Evolutionary conservation across 2,888 invertebrate species (phyloP), one percentile per base, ranked within the genome.

Genomic region (Ypsolopha sequella): DNA sequence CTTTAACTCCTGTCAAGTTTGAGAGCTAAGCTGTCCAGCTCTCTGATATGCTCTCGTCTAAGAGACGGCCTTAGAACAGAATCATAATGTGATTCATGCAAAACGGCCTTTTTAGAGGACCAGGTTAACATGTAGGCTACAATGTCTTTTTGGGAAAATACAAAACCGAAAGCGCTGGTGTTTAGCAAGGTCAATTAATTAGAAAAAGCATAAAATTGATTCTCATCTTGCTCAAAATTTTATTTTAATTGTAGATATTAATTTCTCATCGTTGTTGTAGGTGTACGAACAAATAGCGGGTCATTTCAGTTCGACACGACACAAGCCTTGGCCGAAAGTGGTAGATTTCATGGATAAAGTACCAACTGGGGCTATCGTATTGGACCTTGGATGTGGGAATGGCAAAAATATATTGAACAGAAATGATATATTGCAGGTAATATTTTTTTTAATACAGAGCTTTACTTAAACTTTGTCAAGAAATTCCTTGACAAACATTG

Each of bases 341-440:
- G 85, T 90, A 0, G 85, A 92, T 58, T 99, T 99, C 80, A 80
- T 97, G 35, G 74, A 88, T 11, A 82, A 80, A 6, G 90, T 96
- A 56, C 72, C 89, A 0, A 53, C 73, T 0, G 95, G 94, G 0
- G 90, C 93, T 1, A 69, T 97, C 8, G 70, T 99, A 10, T 69
- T 97, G 6, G 99, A 99, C 78, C 90, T 98, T 39, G 99, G 99
- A 6, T 98, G 98, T 76, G 99, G 99, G 8, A 99, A 99, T 86
- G 99, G 99, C 41, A 99, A 99, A 88, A 99, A 99, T 77, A 89
- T 99, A 52, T 88, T 90, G 50, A 68, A 79, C 2, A 90, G 91
- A 57, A 64, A 71, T 38, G 79, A 88, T 56, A 82, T 91, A 50
- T 78, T 89, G 59, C 90, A 92, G 84, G 93, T 93, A 71, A 44